Evolutionary conservation across 1,140 invertebrate genomes (phyloP).

Genomic region (Ephestia elutella): DNA sequence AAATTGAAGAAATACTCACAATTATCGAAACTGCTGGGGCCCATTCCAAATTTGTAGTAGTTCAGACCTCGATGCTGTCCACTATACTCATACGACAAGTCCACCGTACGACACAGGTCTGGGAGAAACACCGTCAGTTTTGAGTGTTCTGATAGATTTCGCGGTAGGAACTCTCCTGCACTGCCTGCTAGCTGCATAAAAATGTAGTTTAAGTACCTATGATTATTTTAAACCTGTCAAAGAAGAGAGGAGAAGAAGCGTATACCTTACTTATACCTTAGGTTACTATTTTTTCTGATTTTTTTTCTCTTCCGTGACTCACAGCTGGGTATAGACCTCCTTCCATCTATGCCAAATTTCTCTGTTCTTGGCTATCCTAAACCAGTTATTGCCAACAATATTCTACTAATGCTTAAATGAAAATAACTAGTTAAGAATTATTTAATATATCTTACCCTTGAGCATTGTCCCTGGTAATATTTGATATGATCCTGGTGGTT

Average conservation of each 20-base stretch:
- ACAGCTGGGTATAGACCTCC: no score
- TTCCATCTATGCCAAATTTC: no score
- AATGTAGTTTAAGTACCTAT: no score
- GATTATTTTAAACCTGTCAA: no score
- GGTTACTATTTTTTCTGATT: no score
- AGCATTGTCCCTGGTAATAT: constrained; percentile 76
- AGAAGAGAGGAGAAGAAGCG: no score
- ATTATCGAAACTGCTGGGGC: constrained; percentile 76
- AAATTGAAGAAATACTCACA: constrained; percentile 72
- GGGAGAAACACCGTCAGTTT: constrained; percentile 77
- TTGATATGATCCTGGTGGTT: constrained; percentile 77
- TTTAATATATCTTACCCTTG: constrained; percentile 44
- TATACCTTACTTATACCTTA: no score
- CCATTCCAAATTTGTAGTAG: constrained; percentile 76
- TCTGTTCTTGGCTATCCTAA: no score
- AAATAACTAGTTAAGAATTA: no score
- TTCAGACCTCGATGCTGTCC: constrained; percentile 70
- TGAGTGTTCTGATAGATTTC: constrained; percentile 74
- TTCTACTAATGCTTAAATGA: no score
- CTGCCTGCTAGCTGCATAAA: constrained; percentile 76
- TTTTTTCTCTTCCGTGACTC: no score
- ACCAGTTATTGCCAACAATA: no score
- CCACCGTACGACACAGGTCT: constrained; percentile 80
- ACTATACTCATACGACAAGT: constrained; percentile 75
- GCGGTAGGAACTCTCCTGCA: constrained; percentile 85